These are phyloP conservation scores for Ginglymostoma cirratum DNA, from an alignment of 2,113 vertebrate genomes.

Conservation along the genomic window DNA sequence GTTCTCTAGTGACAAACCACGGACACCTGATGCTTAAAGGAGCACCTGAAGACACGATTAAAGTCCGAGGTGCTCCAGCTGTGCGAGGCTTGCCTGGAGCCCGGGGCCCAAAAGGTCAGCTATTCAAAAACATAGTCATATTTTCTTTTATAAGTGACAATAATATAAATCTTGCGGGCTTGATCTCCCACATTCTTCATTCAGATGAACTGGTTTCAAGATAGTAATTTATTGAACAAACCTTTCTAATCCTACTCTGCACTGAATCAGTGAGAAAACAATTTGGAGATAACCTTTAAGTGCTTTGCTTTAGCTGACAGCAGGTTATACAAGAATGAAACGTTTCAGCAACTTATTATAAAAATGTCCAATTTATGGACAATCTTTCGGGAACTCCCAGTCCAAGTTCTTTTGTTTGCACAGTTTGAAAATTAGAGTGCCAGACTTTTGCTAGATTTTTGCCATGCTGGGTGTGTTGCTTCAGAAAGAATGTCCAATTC, in stretches of 20 bases:
- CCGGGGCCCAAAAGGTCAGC: constrained; percentile 60
- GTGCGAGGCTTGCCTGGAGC: constrained; percentile 68
- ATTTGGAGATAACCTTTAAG: background rate
- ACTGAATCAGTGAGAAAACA: background rate
- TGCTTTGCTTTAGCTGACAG: background rate
- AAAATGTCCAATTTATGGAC: background rate
- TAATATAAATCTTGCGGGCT: background rate
- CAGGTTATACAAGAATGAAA: background rate
- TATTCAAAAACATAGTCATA: background rate
- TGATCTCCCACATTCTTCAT: background rate
- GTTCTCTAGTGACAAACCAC: constrained; percentile 45
- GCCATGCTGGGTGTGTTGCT: background rate
- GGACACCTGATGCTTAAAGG: constrained; percentile 46
- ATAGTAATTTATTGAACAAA: background rate
- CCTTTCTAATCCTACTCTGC: background rate
- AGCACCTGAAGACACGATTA: constrained; percentile 42
- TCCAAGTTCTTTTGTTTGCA: background rate
- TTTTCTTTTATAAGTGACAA: background rate
- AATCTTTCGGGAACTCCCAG: background rate
- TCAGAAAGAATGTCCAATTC: background rate
- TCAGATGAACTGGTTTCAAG: background rate
- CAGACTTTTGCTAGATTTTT: too few species aligned
- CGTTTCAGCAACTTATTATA: background rate
- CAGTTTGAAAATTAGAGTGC: background rate
- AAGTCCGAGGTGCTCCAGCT: constrained; percentile 62